Evolutionary conservation across 2,113 vertebrate species (phyloP).

Genomic region (Pituophis catenifer): DNA sequence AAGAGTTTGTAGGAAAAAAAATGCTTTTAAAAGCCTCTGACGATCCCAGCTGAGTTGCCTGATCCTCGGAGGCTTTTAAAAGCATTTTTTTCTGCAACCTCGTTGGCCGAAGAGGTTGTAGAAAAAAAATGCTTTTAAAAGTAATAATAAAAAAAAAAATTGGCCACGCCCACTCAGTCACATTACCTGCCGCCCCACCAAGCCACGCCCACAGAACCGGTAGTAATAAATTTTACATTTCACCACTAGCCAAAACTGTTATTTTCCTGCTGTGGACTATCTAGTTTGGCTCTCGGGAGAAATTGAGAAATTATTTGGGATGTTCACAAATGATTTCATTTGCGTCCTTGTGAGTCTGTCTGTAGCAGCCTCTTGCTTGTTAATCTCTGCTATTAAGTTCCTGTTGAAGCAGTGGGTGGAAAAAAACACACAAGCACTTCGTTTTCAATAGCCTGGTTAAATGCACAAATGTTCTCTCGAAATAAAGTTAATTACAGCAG

Average conservation of each 20-base stretch:
- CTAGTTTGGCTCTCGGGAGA: neutral
- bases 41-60: too few species aligned
- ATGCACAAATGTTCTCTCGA: neutral
- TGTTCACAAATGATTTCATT: neutral
- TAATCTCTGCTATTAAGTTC: neutral
- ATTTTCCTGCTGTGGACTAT: accelerated
- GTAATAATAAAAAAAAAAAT: too few species aligned
- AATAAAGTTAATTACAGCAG: neutral
- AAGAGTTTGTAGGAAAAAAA: too few species aligned
- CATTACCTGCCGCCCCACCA: too few species aligned
- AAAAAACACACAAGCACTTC: neutral
- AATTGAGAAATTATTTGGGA: slow-evolving; percentile 5
- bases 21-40: too few species aligned
- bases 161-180: too few species aligned
- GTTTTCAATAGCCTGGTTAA: neutral
- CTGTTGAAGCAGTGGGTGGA: neutral
- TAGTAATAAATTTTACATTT: too few species aligned
- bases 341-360: neutral
- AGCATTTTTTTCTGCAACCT: too few species aligned
- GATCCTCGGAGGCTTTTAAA: too few species aligned
- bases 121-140: too few species aligned
- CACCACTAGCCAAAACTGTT: neutral
- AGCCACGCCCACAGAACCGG: too few species aligned
- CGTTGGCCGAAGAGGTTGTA: too few species aligned
- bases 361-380: neutral